Base-by-base conservation (phyloP, 64 coral and sea anemone genomes). In the Porites australiensis region DNA sequence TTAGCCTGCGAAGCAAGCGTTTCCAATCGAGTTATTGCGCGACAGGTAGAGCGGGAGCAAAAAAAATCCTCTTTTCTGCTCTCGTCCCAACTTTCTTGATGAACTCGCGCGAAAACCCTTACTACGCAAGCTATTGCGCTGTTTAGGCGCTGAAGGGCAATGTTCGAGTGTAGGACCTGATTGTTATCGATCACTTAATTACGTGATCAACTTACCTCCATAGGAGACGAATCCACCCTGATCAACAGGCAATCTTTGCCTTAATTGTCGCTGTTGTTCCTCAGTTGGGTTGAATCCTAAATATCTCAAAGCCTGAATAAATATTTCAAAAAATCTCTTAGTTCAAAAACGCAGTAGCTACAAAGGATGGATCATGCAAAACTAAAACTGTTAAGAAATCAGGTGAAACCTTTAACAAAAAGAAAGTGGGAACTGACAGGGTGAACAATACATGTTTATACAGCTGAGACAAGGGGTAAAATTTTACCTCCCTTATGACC, bases 231-330 rank as follows among this genome's bases (percentile, higher is more conserved):
- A 93, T 8, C 98, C 98, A 10, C 62, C 88, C 18, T 89, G 87
- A 58, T 99, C 98, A 13, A 91, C 77, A 23, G 95, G 88, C 16
- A 99, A 43, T 68, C 92, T 88, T 66, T 82, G 58, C 50, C 98
- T 75, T 0, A 99, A 68, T 19, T 96, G 77, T 73, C 54, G 82
- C 57, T 99, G 98, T 13, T 99, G 94, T 49, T 91, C 94, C 15
- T 88, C 90, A 13, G 98, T 91, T 14, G 94, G 94, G 12, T 93
- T 60, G 71, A 96, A 94, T 44, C 98, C 98, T 83, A 99, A 81
- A 89, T 99, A 99, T 13, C 92, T 90, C 44, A 99, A 94, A 7
- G 98, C 98, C 95, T 98, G 49, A 4, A 82, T 63, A 55, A 64
- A 79, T 23, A 10, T 53, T 22, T 45, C n/a, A 8, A 65, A 67